Conservation (phyloP, 2,888 invertebrate genomes). For the Reticulitermes lucifugus region DNA sequence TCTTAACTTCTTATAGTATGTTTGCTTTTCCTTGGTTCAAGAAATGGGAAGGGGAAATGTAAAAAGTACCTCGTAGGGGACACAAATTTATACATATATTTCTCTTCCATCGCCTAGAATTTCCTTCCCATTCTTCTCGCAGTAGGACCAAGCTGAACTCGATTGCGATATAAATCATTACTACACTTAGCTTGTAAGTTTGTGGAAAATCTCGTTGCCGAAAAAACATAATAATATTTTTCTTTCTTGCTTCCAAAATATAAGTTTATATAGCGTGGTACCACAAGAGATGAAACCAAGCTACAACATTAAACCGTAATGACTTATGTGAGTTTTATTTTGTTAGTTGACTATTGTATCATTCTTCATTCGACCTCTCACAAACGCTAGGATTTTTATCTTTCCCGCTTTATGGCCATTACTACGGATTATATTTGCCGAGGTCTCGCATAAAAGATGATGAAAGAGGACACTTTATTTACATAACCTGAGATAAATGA, state of each 20-base stretch:
- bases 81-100: conserved; percentile 46
- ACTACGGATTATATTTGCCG: background rate
- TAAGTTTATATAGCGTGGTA: conserved; percentile 3
- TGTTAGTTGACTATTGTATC: conserved; percentile 23
- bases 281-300: background rate
- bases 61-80: background rate
- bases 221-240: conserved; percentile 43
- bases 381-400: conserved; percentile 1
- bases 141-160: conserved; percentile 42
- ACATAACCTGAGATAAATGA: too few species aligned
- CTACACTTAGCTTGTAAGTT: conserved; percentile 34
- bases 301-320: conserved; percentile 4
- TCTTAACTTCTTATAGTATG: conserved; percentile 7
- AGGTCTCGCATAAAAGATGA: background rate
- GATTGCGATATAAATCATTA: conserved; percentile 48
- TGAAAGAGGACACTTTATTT: background rate
- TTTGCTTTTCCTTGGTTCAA: background rate
- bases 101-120: conserved; percentile 49
- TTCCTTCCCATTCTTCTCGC: conserved; percentile 34
- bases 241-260: conserved; percentile 28
- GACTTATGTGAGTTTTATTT: conserved; percentile 18
- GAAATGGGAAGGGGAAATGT: background rate
- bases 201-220: conserved; percentile 1
- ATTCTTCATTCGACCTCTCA: conserved; percentile 18
- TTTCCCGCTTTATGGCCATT: background rate